Evolutionary conservation across 2,888 invertebrate genomes (phyloP), one percentile per base, ranked within the genome.

Genomic region (Nasonovia ribisnigri): DNA sequence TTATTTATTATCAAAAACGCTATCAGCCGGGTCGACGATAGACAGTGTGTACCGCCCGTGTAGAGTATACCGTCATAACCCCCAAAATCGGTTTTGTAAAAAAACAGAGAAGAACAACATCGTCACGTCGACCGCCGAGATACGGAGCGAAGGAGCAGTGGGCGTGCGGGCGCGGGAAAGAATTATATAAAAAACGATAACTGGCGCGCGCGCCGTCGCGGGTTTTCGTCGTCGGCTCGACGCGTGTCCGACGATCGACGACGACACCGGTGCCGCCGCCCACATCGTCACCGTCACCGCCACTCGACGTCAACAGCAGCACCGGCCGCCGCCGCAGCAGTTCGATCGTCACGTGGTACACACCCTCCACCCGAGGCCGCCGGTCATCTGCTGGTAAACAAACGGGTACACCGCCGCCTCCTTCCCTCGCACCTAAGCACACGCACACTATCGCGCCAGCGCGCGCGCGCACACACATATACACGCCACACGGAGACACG

Each of bases 301-400:
- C 77, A 77, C 77, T 77, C 90, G 90, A n/a, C 60, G 42, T 77
- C 77, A 77, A 20, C 87, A 36, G 86, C 51, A 46, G 46, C 60
- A n/a, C 24, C 86, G 24, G 84, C 88, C 54, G 88, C 92, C 51
- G 51, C 46, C 54, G 84, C 84, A 46, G 86, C 95, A 95, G 94
- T 94, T 94, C 95, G 94, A 94, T 94, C 94, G 95, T 95, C 95
- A 95, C 95, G 95, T 95, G 95, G 95, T 95, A 95, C 94, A 94
- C 94, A 95, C 95, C 94, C 92, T 94, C 94, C 94, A 95, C 95
- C 96, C 95, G 96, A 95, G 96, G 96, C 95, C 95, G 95, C 95
- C 95, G 95, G 94, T 94, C 91, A 95, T 95, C 96, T 95, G 95
- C 96, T 95, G 96, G 95, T 96, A 96, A 96, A 95, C 95, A 95